These are phyloP conservation scores for Volucella zonaria DNA, from an alignment of 2,888 invertebrate species.

Conservation along the genomic window DNA sequence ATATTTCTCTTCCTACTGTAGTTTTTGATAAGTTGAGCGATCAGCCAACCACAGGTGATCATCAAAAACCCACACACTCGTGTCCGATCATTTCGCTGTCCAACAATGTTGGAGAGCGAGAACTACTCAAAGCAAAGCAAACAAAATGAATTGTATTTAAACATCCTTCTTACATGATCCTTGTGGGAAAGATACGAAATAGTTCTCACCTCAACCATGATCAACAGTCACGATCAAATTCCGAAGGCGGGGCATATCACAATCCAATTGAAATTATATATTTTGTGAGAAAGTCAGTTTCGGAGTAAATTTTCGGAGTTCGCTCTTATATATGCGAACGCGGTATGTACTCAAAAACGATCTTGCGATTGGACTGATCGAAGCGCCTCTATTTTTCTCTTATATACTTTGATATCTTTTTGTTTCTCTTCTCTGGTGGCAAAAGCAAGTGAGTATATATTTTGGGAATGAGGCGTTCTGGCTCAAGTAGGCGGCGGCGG, in stretches of 20 bases:
- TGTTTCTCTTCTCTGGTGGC: conserved; percentile 47
- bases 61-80: conserved; percentile 39
- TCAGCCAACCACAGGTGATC: conserved; percentile 59
- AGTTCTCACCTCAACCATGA: neutral
- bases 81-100: conserved; percentile 22
- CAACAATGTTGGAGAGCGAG: neutral
- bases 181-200: conserved; percentile 26
- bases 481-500: neutral
- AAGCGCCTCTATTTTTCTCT: conserved; percentile 27
- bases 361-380: conserved; percentile 58
- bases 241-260: conserved; percentile 39
- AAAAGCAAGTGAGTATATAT: conserved; percentile 18
- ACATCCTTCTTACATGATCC: conserved; percentile 35
- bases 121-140: neutral
- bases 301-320: conserved; percentile 72
- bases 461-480: conserved; percentile 15
- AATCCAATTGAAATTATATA: conserved; percentile 57
- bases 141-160: neutral
- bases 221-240: conserved; percentile 17
- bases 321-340: conserved; percentile 29
- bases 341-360: conserved; percentile 46
- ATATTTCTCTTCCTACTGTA: conserved; percentile 20
- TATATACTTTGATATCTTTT: conserved; percentile 66
- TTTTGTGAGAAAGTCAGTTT: conserved; percentile 28
- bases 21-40: conserved; percentile 18